phyloP scores from a whole-genome alignment of 1,140 invertebrate species.

The Macrotrachela quadricornifera region DNA sequence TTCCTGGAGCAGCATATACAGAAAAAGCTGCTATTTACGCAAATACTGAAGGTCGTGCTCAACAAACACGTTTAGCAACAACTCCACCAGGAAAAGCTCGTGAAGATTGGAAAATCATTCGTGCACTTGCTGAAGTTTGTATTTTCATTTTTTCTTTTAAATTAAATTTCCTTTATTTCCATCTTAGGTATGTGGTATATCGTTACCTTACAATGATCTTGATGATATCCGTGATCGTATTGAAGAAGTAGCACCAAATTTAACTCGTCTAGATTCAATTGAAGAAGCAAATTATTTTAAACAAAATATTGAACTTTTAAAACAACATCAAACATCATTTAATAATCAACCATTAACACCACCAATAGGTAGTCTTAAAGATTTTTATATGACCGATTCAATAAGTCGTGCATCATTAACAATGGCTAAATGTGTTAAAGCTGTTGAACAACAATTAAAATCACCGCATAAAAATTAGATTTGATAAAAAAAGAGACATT shows the following conservation, averaged over 20 bases:
- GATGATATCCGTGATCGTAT: slow-evolving; percentile 59
- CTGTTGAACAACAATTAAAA: slow-evolving; percentile 20
- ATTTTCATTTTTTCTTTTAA: neutral
- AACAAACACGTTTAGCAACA: slow-evolving; percentile 67
- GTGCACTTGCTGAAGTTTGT: slow-evolving; percentile 53
- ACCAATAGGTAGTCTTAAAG: slow-evolving; percentile 41
- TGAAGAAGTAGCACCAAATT: slow-evolving; percentile 61
- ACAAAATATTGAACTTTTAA: slow-evolving; percentile 43
- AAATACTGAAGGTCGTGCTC: slow-evolving; percentile 88
- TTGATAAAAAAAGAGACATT: too few species aligned
- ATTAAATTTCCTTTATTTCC: slow-evolving; percentile 7
- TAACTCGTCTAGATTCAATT: slow-evolving; percentile 55
- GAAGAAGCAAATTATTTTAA: slow-evolving; percentile 62
- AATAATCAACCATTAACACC: neutral
- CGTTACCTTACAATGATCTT: slow-evolving; percentile 69
- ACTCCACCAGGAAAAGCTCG: slow-evolving; percentile 73
- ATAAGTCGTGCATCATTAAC: slow-evolving; percentile 86
- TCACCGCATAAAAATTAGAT: neutral
- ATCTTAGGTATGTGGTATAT: slow-evolving; percentile 35
- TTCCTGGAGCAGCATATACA: slow-evolving; percentile 88
- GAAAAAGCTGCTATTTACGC: slow-evolving; percentile 91
- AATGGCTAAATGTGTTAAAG: slow-evolving; percentile 92
- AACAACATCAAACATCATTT: neutral
- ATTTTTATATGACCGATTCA: slow-evolving; percentile 93
- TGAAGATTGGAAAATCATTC: slow-evolving; percentile 94